Base-by-base conservation (phyloP, 2,888 invertebrate species). In the Sphinx pinastri region DNA sequence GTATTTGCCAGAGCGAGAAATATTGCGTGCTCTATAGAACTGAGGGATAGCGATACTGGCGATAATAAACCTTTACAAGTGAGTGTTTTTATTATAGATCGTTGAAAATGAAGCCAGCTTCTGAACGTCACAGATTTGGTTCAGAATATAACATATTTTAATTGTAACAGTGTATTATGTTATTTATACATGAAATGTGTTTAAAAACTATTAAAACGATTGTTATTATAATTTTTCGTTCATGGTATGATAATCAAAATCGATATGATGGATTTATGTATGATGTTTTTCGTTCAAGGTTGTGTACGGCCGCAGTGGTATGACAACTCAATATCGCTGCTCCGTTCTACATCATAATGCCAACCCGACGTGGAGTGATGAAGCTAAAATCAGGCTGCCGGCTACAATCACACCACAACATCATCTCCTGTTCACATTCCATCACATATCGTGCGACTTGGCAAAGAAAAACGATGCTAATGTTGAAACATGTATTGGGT, bases 361-460 rank as follows among this genome's bases (percentile, higher is more conserved):
- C 0, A 96, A 95, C 73, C 99, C 99, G 0, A 95, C 96, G 19
- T 99, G 98, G 97, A 96, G 97, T 84, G 98, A 99, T 88, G 99
- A 99, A 93, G 96, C 99, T 63, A 99, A 99, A 94, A 95, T 99
- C 71, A 95, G 97, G 38, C 94, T 99, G 52, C 99, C 99, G 0
- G 95, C 98, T 19, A 97, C 98, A 74, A 93, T 99, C 68, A 96
- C 97, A 58, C 91, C 96, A 0, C 96, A 96, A 68, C 99, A 99
- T 89, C 99, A 99, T 87, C 91, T 99, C 71, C 94, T 99, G 69
- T 99, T 99, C 92, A 98, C 98, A 5, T 99, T 99, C 92, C 97
- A 98, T 84, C 99, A 99, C 88, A 97, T 99, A 73, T 98, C 98
- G 73, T 99, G 99, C 86, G 97, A 98, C 90, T 95, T 97, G 75